Percentiles rank a stretch among this genome's conserved stretches.
Evolutionary conservation across 2,113 vertebrate genomes (phyloP).

Genomic region (Gobius niger): DNA sequence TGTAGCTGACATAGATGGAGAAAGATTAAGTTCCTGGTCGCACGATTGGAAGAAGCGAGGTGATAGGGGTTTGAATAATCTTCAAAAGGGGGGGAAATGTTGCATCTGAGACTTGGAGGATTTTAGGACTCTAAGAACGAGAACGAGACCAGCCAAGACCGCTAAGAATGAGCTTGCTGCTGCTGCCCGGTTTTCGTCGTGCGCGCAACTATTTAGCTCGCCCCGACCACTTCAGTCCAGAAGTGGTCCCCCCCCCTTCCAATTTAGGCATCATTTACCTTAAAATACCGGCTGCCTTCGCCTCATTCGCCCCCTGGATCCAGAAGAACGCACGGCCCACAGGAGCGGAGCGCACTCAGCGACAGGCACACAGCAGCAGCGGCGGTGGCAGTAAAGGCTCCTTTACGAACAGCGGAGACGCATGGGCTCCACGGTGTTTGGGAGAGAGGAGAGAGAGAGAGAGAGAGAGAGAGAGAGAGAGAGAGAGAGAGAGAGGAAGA

Average conservation of each 20-base stretch:
- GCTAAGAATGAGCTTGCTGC: not conserved
- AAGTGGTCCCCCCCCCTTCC: too few relatives aligned
- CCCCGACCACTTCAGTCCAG: not conserved
- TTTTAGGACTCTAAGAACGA: too few relatives aligned
- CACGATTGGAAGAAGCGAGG: too few relatives aligned
- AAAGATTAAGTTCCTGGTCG: too few relatives aligned
- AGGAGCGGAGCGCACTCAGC: slow-evolving; percentile 5
- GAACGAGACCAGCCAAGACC: not conserved
- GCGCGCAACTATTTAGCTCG: not conserved
- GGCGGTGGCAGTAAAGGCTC: slow-evolving; percentile 3
- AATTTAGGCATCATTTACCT: slow-evolving; percentile 36
- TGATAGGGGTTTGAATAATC: too few relatives aligned
- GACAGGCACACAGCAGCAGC: slow-evolving; percentile 28
- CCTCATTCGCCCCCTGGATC: slow-evolving; percentile 29
- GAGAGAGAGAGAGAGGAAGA: not conserved
- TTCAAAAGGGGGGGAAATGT: too few relatives aligned
- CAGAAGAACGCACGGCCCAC: slow-evolving; percentile 40
- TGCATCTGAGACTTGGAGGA: too few relatives aligned
- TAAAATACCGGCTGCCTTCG: slow-evolving; percentile 5
- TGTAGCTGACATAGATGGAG: too few relatives aligned
- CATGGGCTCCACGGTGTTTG: not conserved
- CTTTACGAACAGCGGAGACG: slow-evolving; percentile 7
- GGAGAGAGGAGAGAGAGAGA: not conserved
- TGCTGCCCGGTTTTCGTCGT: not conserved
- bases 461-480: not conserved